phyloP scores from a whole-genome alignment of 2,113 vertebrate species.

The Alethe diademata region DNA sequence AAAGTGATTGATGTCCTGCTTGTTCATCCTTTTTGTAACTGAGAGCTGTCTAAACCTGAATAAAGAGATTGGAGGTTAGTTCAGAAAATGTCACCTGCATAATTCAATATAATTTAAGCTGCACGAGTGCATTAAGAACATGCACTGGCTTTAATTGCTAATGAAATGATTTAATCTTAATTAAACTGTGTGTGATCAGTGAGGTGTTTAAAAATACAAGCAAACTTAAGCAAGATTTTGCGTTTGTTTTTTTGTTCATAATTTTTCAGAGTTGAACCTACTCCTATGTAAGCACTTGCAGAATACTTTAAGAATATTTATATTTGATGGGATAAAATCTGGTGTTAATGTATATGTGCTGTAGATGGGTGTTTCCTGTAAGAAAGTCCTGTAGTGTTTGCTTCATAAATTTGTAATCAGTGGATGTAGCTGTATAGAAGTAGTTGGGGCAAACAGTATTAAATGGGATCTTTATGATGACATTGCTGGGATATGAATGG shows the following conservation, averaged over 20 bases:
- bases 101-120: slow-evolving; percentile 66
- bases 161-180: slow-evolving; percentile 5
- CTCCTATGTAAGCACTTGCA: neutral
- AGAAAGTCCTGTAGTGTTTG: neutral
- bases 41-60: slow-evolving; percentile 82
- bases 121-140: neutral
- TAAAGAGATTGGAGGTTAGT: slow-evolving; percentile 88
- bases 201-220: neutral
- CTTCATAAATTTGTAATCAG: neutral
- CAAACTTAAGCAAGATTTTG: neutral
- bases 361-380: neutral
- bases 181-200: neutral
- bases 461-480: neutral
- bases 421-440: neutral
- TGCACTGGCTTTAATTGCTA: slow-evolving; percentile 46
- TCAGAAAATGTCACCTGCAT: slow-evolving; percentile 73
- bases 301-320: neutral
- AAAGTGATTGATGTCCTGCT: slow-evolving; percentile 95
- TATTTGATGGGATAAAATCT: neutral
- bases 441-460: neutral
- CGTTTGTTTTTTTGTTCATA: neutral
- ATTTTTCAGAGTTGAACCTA: neutral
- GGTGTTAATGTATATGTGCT: neutral
- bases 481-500: neutral
- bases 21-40: slow-evolving; percentile 79